phyloP scores from a whole-genome alignment of 2,888 invertebrate species.

The Ectemnius cavifrons region DNA sequence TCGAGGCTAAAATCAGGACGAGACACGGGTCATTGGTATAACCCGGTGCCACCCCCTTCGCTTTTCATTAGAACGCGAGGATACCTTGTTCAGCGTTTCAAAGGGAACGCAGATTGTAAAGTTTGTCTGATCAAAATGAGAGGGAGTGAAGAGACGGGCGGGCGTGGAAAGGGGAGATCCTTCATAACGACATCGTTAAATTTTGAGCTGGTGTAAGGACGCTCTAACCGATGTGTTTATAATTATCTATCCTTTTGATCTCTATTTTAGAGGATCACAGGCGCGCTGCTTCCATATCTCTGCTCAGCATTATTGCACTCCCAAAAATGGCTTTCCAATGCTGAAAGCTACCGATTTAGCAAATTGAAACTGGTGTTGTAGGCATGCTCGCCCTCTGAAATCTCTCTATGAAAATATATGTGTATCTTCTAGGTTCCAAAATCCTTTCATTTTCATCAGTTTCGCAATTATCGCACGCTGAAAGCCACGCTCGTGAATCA shows the following conservation, averaged over 20 bases:
- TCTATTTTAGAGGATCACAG: constrained; percentile 15
- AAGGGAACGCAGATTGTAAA: constrained; percentile 13
- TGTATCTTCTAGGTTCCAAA: too few species aligned
- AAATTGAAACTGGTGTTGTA: too few species aligned
- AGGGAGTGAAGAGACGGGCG: not conserved
- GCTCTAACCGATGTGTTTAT: constrained; percentile 29
- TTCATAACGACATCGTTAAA: constrained; percentile 40
- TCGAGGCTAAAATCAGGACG: constrained; percentile 1
- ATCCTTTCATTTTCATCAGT: too few species aligned
- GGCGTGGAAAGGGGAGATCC: not conserved
- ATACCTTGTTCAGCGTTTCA: constrained; percentile 32
- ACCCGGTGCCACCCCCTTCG: not conserved
- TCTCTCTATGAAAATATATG: too few species aligned
- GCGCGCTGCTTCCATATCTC: too few species aligned
- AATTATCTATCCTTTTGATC: constrained; percentile 45
- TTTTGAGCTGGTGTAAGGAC: not conserved
- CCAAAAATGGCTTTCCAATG: too few species aligned
- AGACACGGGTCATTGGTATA: not conserved
- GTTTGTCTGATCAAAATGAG: constrained; percentile 14
- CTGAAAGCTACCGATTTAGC: too few species aligned
- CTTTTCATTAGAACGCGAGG: constrained; percentile 17
- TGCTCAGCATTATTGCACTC: too few species aligned
- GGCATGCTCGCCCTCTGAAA: too few species aligned
- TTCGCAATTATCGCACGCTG: too few species aligned
- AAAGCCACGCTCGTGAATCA: too few species aligned